phyloP scores from a whole-genome alignment of 2,888 invertebrate genomes.

The Drosophila engyochracea region DNA sequence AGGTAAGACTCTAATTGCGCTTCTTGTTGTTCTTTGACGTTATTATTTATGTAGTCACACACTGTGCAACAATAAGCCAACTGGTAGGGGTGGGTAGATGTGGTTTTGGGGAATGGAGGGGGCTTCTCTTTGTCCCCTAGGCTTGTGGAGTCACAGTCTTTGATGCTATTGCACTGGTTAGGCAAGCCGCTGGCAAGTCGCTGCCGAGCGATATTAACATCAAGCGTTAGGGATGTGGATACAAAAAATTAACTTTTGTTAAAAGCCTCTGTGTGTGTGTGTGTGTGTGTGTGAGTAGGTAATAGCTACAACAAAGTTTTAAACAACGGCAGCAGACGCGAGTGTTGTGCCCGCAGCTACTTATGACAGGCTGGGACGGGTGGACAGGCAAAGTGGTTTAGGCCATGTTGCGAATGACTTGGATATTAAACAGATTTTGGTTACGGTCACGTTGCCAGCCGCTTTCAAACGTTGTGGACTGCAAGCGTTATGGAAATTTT shows the following conservation, averaged over 20 bases:
- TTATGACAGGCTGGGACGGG: slow-evolving; percentile 31
- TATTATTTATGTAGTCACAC: not conserved
- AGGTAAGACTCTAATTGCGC: not conserved
- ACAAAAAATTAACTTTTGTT: slow-evolving; percentile 68
- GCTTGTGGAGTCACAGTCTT: slow-evolving; percentile 26
- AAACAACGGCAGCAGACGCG: slow-evolving; percentile 37
- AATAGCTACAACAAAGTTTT: slow-evolving; percentile 50
- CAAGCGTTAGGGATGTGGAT: slow-evolving; percentile 59
- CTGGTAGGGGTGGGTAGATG: not conserved
- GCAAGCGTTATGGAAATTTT: slow-evolving; percentile 31
- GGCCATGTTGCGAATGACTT: slow-evolving; percentile 37
- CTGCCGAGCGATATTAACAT: slow-evolving; percentile 73
- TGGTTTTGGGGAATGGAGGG: not conserved
- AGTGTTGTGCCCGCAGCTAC: slow-evolving; percentile 61
- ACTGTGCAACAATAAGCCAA: slow-evolving; percentile 34
- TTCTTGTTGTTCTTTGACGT: not conserved
- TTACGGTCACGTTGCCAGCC: slow-evolving; percentile 25
- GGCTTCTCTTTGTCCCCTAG: slow-evolving; percentile 20
- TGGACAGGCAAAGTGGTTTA: slow-evolving; percentile 20
- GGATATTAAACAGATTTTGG: slow-evolving; percentile 66
- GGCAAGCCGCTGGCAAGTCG: slow-evolving; percentile 43
- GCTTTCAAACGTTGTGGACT: slow-evolving; percentile 3
- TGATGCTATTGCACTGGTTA: slow-evolving; percentile 5
- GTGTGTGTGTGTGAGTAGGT: slow-evolving; percentile 26
- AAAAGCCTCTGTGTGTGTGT: slow-evolving; percentile 32